Base-by-base conservation (phyloP, 2,888 invertebrate genomes). In the Plusia festucae region DNA sequence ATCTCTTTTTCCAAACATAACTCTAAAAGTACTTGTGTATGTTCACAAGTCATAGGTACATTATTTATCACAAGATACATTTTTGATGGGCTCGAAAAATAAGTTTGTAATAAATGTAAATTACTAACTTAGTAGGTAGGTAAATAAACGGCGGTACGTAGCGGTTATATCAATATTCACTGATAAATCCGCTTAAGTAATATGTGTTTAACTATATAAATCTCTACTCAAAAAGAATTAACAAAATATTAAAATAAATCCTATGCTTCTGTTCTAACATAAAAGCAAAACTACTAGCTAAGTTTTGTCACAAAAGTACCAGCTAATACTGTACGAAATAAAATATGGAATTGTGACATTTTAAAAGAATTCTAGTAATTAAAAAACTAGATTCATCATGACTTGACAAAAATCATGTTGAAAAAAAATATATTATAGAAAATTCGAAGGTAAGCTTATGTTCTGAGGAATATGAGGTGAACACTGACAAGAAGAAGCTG, bases 261-360 rank as follows among this genome's bases (percentile, higher is more conserved):
- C 46, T 59, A 61, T 53, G 49, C 63, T 67, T 59, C 66, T 70
- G 34, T 61, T 69, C 53, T 49, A 64, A 62, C 58, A 63, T 65
- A 64, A 70, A 65, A 66, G 60, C 65, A 61, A 53, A 30, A 51
- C 57, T 67, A 61, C 40, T 40, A 49, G 46, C 16, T 49, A 20
- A 30, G 40, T 53, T 56, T 53, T 49, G 18, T 52, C 27, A 56
- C 52, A 9, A 53, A 51, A 51, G n/a, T 20, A 56, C 60, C 54
- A 63, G 62, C 40, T 53, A 54, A 65, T 51, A 27, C 53, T 22
- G 40, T 18, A 9, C 32, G 20, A 44, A 16, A 54, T 20, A 49
- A 49, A 49, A 49, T 49, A 49, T 11, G 46, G 4, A 40, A 49
- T 49, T 49, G 46, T 49, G 46, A 49, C 46, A 49, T 49, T 49